These are phyloP conservation scores for Drosophila ironensis DNA, from an alignment of 1,140 invertebrate genomes.

Conservation along the genomic window DNA sequence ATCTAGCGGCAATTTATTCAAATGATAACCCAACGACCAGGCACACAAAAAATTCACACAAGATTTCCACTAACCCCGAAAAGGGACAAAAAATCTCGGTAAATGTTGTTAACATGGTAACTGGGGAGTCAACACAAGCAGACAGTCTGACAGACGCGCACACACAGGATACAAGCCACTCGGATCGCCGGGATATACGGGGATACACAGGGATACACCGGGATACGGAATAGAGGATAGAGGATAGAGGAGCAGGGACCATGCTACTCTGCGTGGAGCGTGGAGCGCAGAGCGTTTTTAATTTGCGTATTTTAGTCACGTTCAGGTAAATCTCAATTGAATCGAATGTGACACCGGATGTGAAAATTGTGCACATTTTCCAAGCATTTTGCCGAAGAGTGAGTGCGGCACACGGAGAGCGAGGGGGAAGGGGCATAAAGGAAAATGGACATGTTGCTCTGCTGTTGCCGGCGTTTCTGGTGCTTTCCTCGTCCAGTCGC, in stretches of 20 bases:
- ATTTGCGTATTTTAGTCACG: constrained; percentile 81
- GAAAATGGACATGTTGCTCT: constrained; percentile 10
- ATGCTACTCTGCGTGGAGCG: no score
- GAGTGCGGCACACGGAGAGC: no score
- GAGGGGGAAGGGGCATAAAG: constrained; percentile 16
- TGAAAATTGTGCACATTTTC: constrained; percentile 81
- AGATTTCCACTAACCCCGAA: constrained; percentile 40
- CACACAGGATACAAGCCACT: constrained; percentile 11
- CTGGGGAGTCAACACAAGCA: constrained; percentile 22
- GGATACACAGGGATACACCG: constrained; percentile 7
- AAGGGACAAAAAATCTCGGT: constrained; percentile 41
- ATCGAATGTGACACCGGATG: constrained; percentile 82
- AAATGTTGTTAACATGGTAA: constrained; percentile 62
- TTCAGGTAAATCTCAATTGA: constrained; percentile 82
- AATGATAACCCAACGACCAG: constrained; percentile 38
- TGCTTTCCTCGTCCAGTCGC: constrained; percentile 32
- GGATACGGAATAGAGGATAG: neutral
- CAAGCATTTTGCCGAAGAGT: constrained; percentile 63
- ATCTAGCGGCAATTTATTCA: constrained; percentile 61
- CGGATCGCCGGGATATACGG: constrained; percentile 9
- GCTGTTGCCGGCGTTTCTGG: neutral
- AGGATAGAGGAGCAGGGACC: neutral
- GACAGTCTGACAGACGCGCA: constrained; percentile 10
- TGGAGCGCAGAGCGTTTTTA: constrained; percentile 58
- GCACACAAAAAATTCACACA: constrained; percentile 28